A percentile compares a stretch with the other conserved stretches of the same genome.
Conservation (phyloP, 2,797 vertebrate species). For the Syngnathus acus region DNA sequence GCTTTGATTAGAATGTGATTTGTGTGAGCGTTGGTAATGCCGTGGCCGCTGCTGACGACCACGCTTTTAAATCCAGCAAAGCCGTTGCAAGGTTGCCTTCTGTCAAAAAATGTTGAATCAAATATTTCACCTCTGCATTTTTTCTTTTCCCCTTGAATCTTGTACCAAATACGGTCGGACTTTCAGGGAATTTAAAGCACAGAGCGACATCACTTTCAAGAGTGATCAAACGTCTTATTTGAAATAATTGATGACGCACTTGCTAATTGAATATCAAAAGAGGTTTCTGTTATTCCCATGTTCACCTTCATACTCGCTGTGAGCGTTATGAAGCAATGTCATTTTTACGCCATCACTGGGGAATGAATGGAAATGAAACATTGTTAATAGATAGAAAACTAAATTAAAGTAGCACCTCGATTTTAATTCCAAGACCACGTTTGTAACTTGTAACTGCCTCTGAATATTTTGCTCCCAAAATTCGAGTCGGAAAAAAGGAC, state of each 20-base stretch:
- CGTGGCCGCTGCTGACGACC: constrained; percentile 48
- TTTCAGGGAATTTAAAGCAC: constrained; percentile 23
- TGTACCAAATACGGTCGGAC: constrained; percentile 22
- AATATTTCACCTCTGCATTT: constrained; percentile 45
- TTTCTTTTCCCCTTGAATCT: constrained; percentile 13
- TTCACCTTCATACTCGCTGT: constrained; percentile 17
- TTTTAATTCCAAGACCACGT: background rate
- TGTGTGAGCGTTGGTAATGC: constrained; percentile 59
- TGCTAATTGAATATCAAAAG: constrained; percentile 41
- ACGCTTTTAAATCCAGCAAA: constrained; percentile 54
- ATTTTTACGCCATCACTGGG: constrained; percentile 35
- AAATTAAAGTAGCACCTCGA: background rate
- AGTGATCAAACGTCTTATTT: constrained; percentile 44
- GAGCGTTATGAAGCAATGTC: constrained; percentile 37
- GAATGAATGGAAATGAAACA: constrained; percentile 3
- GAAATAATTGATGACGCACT: constrained; percentile 40
- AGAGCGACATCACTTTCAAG: constrained; percentile 23
- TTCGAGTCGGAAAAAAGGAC: too few relatives aligned
- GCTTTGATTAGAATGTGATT: constrained; percentile 66
- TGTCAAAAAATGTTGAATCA: constrained; percentile 54
- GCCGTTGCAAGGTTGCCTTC: constrained; percentile 48
- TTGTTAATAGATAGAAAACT: background rate
- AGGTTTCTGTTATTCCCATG: constrained; percentile 12
- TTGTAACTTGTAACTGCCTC: too few relatives aligned
- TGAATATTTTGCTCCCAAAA: too few relatives aligned